Evolutionary conservation across 2,113 vertebrate genomes (phyloP), one percentile per base, ranked within the genome.

Genomic region (Bufo gargarizans): DNA sequence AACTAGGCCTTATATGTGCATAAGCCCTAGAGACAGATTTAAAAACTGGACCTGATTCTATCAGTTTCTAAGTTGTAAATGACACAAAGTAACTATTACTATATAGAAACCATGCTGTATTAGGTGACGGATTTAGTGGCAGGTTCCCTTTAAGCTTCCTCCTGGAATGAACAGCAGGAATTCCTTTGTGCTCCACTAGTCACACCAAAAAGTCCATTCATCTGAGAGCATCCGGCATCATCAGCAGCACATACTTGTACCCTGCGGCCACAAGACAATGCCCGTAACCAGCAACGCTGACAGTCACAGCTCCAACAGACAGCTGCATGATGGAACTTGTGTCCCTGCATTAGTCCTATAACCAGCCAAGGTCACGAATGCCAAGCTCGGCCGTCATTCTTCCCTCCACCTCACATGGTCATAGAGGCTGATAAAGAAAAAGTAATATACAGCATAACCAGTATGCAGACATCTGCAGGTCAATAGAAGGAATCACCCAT

Each of bases 141-240:
- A 50, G 67, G 67, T 76, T 53, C 55, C 59, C 49, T 55, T 71
- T 67, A 67, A 55, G 49, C 11, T 56, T 80, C 63, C 22, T 80
- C 77, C 63, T 80, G 72, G 7, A 80, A 56, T 56, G 14, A 86
- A 78, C 76, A 79, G 63, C 58, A 13, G 22, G 50, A 69, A 87
- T 87, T 86, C 69, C 83, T 76, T 80, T 87, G 63, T 87, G 86
- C 86, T 87, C 77, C 58, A 69, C 76, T 87, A 71, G 86, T 55
- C 77, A 79, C 80, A 69, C 63, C 50, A 71, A 87, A 76, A 87
- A 47, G 63, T 56, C 77, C 71, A 80, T 80, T 80, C 22, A 80
- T 11, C n/a, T 8, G 63, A 87, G 77, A 80, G 63, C 77, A 71
- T 55, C 45, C 61, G 58, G 85, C 9, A 69, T 87, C 77, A 87